Percentiles rank a stretch among this genome's conserved stretches.
Evolutionary conservation across 53 echinoderm and acorn worm genomes (phyloP).

Genomic region (Echinarachnius parma): DNA sequence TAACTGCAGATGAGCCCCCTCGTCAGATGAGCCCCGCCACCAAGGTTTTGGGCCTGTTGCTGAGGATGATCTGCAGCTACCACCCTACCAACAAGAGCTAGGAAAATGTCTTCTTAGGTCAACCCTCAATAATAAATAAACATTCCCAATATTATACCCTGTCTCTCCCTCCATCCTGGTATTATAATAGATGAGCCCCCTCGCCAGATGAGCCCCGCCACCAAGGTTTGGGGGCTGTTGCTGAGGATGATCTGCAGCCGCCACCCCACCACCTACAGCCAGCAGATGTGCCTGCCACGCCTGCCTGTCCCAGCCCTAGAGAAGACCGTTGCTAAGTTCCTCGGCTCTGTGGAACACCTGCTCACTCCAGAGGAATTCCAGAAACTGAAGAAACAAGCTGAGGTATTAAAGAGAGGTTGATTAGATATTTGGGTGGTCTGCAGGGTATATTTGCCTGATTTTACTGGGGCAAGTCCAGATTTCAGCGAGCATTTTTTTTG

Average conservation of each 20-base stretch:
- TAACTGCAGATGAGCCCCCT: slow-evolving; percentile 67
- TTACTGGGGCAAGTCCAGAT: too few species aligned
- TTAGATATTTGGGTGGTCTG: too few species aligned
- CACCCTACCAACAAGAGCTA: slow-evolving; percentile 69
- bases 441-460: too few species aligned
- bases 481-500: too few species aligned
- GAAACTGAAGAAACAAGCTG: slow-evolving; percentile 55
- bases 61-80: slow-evolving; percentile 71
- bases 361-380: slow-evolving; percentile 60
- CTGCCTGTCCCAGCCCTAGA: slow-evolving; percentile 68
- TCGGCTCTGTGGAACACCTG: slow-evolving; percentile 66
- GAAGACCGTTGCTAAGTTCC: slow-evolving; percentile 56
- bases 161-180: too few species aligned
- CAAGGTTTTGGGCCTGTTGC: slow-evolving; percentile 53
- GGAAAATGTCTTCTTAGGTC: too few species aligned
- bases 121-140: too few species aligned
- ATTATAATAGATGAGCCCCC: slow-evolving; percentile 79
- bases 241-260: slow-evolving; percentile 74
- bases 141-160: too few species aligned
- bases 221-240: slow-evolving; percentile 57
- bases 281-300: slow-evolving; percentile 77
- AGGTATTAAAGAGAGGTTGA: too few species aligned
- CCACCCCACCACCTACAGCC: slow-evolving; percentile 72
- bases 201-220: slow-evolving; percentile 61
- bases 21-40: slow-evolving; percentile 66